Base-by-base conservation (phyloP, 1,140 invertebrate species). In the Luehdorfia chinensis region DNA sequence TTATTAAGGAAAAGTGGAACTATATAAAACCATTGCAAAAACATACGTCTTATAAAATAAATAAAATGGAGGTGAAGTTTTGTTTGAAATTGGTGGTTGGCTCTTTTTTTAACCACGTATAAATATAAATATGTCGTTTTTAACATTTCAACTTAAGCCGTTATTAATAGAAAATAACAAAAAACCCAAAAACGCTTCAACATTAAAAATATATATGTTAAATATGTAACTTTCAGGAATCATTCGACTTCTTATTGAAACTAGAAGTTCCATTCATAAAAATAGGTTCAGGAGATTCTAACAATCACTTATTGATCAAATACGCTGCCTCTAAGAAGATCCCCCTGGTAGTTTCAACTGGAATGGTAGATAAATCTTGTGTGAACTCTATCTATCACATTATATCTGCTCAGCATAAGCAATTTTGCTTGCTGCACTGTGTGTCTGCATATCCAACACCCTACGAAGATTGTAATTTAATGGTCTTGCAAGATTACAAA, bases 281-380 rank as follows among this genome's bases (percentile, higher is more conserved):
- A 89, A 93, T 95, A 51, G 94, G 94, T 6, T 95, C 94, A 0
- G 94, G 94, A 7, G 94, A 95, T 83, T 89, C 92, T 0, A 93
- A 94, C 65, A 95, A 95, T 68, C 87, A 92, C 44, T 80, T 89
- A n/a, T 86, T 94, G 19, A 67, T 95, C 1, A 85, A 90, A 52
- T 88, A 92, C 65, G 90, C 91, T 7, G 92, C 93, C 0, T 81
- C 89, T 31, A 87, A 85, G 18, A 75, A 88, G 5, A 76, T 90
- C 7, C 93, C 93, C 0, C 66, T 95, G 0, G 84, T 95, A 15
- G 90, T 95, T 59, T 95, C 94, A 1, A 95, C 94, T 15, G 93
- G 94, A 45, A 95, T 94, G 93, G 90, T 92, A 58, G 87, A 89
- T 23, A 87, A 92, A 41, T 59, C 77, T 14, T 90, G 88, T 1